Base-by-base conservation (phyloP, 2,113 vertebrate genomes). In the Amia ocellicauda region DNA sequence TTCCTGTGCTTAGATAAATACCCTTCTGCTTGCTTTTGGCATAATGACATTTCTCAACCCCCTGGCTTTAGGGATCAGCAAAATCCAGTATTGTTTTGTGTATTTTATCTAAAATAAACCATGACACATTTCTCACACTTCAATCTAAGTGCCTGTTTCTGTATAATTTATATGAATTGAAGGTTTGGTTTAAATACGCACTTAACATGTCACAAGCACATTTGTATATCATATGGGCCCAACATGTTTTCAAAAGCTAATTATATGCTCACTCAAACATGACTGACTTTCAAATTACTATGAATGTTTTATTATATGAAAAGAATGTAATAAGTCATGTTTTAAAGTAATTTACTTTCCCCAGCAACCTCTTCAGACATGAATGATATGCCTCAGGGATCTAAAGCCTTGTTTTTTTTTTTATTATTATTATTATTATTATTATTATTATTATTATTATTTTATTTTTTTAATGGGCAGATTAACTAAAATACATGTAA, bases 331-430 rank as follows among this genome's bases (percentile, higher is more conserved):
- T 52, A 52, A 52, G 10, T 52, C 50, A 27, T 11, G 24, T 17
- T 27, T 27, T 55, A 55, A 7, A 55, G 53, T 29, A 11, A 55
- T 55, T 55, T 55, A 55, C 14, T 55, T 55, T 55, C 16, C 23
- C 50, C 19, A 52, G 19, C 50, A 52, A 22, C n/a, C 17, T 10
- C 17, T 52, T 52, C 31, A 52, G 22, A 19, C 22, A 20, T 52
- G 50, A 52, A 3, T 22, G 50, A 52, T 22, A 4, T 20, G 50
- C 50, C 50, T 52, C 22, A 10, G 22, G 17, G 50, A 19, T n/a
- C n/a, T n/a, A n/a, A n/a, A n/a, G n/a, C n/a, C n/a, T n/a, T n/a
- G n/a, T n/a, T n/a, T n/a, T n/a, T n/a, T n/a, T n/a, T n/a, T n/a
- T n/a, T n/a, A n/a, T n/a, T n/a, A n/a, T n/a, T n/a, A n/a, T n/a